A percentile compares a stretch with the other conserved stretches of the same genome.
phyloP scores from a whole-genome alignment of 2,888 invertebrate species.

The Cybosia mesomella region DNA sequence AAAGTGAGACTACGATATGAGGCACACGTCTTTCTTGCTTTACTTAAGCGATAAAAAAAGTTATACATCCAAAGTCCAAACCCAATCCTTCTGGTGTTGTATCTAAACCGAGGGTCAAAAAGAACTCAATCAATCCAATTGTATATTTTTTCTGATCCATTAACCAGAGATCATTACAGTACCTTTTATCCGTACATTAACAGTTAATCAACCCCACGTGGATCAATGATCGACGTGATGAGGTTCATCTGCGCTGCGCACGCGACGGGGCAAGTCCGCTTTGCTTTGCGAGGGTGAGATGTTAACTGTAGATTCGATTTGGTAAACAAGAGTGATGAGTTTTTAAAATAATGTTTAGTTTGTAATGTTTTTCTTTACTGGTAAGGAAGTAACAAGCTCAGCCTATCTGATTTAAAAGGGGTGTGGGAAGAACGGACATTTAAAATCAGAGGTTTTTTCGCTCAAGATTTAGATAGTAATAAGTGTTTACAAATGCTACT shows the following conservation, averaged over 20 bases:
- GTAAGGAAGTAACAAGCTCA: too few relatives aligned
- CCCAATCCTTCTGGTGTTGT: background rate
- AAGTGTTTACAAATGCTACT: too few relatives aligned
- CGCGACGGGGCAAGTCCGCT: conserved; percentile 26
- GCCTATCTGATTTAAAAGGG: too few relatives aligned
- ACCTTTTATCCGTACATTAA: conserved; percentile 25
- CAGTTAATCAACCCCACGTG: conserved; percentile 32
- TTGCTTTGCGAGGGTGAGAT: conserved; percentile 15
- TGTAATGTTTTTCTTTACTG: background rate
- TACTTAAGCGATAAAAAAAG: too few relatives aligned
- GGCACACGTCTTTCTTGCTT: too few relatives aligned
- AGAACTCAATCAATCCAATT: conserved; percentile 20
- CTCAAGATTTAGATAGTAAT: too few relatives aligned
- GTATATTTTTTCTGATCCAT: conserved; percentile 27
- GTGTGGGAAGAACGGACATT: too few relatives aligned
- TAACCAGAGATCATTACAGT: conserved; percentile 28
- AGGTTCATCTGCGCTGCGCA: conserved; percentile 32
- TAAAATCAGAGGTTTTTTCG: too few relatives aligned
- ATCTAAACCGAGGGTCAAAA: conserved; percentile 3
- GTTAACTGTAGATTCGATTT: conserved; percentile 17
- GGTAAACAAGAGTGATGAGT: conserved; percentile 15
- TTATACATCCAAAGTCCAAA: background rate
- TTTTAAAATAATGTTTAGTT: conserved; percentile 5
- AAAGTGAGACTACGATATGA: too few relatives aligned
- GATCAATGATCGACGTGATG: conserved; percentile 27